Percentiles rank a stretch among this genome's conserved stretches.
Evolutionary conservation across 2,797 vertebrate species (phyloP).

Genomic region (Brotula barbata): DNA sequence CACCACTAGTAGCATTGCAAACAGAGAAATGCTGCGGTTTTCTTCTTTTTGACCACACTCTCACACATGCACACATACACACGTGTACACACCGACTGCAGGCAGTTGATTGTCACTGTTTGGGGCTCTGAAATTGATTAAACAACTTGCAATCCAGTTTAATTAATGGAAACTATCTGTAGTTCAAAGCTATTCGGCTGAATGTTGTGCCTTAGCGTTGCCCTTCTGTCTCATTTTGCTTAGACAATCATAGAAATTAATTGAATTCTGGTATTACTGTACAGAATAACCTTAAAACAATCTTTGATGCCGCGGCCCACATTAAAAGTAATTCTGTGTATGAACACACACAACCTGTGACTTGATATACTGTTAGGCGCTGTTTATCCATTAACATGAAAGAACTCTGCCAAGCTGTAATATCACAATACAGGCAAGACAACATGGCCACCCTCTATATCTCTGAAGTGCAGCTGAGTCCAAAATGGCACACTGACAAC

Average conservation of each 20-base stretch:
- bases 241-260: constrained; percentile 71
- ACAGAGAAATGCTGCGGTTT: constrained; percentile 76
- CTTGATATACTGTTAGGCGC: constrained; percentile 67
- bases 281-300: constrained; percentile 67
- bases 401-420: constrained; percentile 67
- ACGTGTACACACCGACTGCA: constrained; percentile 45
- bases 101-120: constrained; percentile 75
- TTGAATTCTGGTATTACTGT: constrained; percentile 69
- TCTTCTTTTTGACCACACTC: constrained; percentile 59
- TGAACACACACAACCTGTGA: constrained; percentile 59
- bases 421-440: constrained; percentile 69
- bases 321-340: constrained; percentile 58
- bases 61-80: constrained; percentile 15
- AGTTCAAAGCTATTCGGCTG: constrained; percentile 76
- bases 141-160: constrained; percentile 80
- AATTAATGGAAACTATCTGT: constrained; percentile 79
- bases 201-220: constrained; percentile 65
- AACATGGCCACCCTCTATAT: constrained; percentile 74
- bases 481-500: constrained; percentile 80
- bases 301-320: constrained; percentile 68
- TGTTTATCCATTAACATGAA: constrained; percentile 75
- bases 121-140: constrained; percentile 81
- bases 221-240: constrained; percentile 65
- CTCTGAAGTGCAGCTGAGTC: constrained; percentile 78
- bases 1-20: constrained; percentile 77